Evolutionary conservation across 2,888 invertebrate genomes (phyloP), one percentile per base, ranked within the genome.

Genomic region (Notodonta ziczac): DNA sequence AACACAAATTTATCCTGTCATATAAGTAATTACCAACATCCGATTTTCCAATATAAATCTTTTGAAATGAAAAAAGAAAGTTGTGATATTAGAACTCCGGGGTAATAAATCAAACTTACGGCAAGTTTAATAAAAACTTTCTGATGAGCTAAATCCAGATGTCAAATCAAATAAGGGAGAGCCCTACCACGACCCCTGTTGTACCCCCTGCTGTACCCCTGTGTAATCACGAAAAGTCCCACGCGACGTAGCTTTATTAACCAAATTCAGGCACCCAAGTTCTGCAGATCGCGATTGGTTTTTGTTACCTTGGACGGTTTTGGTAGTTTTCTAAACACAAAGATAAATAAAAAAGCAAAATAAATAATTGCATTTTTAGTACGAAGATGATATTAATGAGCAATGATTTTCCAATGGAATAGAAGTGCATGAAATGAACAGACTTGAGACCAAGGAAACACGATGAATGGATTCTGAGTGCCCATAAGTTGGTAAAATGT

Each of bases 41-140:
- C 52, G 32, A 52, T 52, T 52, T 32, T 32, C 32, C 12, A 14
- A 62, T 63, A 58, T 63, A 72, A 65, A 55, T 62, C 57, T 39
- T 64, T 58, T 59, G 55, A 63, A 70, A 72, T 67, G 61, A 67
- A 58, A 63, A 72, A 61, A 65, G 65, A 63, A 40, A 59, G 59
- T 62, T 53, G 12, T 53, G 42, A 52, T 62, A 62, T 65, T 62
- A 60, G n/a, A 62, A 63, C 55, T 60, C 54, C 59, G 53, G 62
- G 70, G 66, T 58, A 63, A 75, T 75, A 74, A 74, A 77, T 74
- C 70, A 67, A 75, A 74, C 66, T 78, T 67, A 60, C 57, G 39
- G 53, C 12, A 61, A 63, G 62, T 72, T 78, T 72, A 73, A 77
- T 77, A 78, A 78, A 77, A 78, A 78, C 67, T 77, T 75, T 73